Base-by-base conservation (phyloP, 2,888 invertebrate genomes). In the Leucophenga montana region DNA sequence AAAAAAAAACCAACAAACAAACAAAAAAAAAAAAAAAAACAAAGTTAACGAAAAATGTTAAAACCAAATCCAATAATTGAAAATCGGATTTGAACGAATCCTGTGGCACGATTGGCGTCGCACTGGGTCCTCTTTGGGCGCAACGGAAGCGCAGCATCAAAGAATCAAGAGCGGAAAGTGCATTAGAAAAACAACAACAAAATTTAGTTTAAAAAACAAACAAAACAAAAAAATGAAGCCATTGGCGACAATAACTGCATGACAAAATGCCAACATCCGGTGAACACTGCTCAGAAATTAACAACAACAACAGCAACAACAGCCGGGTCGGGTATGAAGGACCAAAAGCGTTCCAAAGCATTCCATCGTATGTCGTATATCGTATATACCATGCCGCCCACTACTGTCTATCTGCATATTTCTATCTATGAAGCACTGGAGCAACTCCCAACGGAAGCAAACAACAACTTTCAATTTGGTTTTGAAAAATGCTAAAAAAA, bases 21-120 rank as follows among this genome's bases (percentile, higher is more conserved):
- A 8, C n/a, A 5, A 39, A 39, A 39, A 11, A 39, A 39, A 39
- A 39, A 39, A 39, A 39, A 39, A 39, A 39, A 1, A 5, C 3
- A 39, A 39, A 8, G 11, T 11, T 39, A 39, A 39, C 39, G 39
- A 39, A 39, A 39, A 39, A 39, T 39, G 39, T 39, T 39, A 78
- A 78, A 80, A 82, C 79, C 77, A 84, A 85, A 82, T 85, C 77
- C 82, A 84, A 83, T 86, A 85, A 85, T 83, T 85, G 83, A 84
- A 86, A 84, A 79, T 83, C 76, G 78, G 77, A 82, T 82, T 78
- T 77, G 76, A 78, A 78, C 77, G 73, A 80, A 81, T 75, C 74
- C 76, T 71, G 73, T 66, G 75, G 73, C 71, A 73, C 48, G 71
- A 69, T 68, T 68, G 73, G 14, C 20, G 27, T 27, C 27, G 57